phyloP scores from a whole-genome alignment of 2,888 invertebrate genomes.

The Megaustenia siamemsis region DNA sequence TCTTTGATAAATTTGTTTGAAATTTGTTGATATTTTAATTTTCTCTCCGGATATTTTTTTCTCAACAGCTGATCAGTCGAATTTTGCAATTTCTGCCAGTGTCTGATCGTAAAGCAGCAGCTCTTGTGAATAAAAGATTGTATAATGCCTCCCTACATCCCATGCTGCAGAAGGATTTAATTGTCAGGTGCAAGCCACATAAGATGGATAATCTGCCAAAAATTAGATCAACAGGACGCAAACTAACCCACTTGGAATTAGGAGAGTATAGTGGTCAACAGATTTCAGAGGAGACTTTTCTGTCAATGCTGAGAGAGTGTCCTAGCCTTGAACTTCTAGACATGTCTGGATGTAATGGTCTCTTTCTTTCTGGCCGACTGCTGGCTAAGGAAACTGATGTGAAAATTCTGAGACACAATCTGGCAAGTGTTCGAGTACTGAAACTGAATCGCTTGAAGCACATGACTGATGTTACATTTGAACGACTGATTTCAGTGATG shows the following conservation, averaged over 20 bases:
- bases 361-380: conserved; percentile 88
- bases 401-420: conserved; percentile 58
- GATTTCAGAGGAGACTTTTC: conserved; percentile 74
- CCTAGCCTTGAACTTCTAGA: conserved; percentile 83
- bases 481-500: conserved; percentile 84
- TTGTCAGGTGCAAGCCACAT: conserved; percentile 79
- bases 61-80: conserved; percentile 75
- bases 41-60: no score
- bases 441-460: conserved; percentile 86
- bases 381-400: conserved; percentile 84
- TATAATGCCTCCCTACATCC: conserved; percentile 85
- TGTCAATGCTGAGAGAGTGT: conserved; percentile 71
- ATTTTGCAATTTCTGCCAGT: conserved; percentile 79
- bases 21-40: no score
- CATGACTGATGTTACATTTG: conserved; percentile 87
- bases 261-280: conserved; percentile 62
- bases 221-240: conserved; percentile 54
- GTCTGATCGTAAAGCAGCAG: conserved; percentile 85
- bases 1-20: neutral
- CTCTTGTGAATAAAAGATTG: conserved; percentile 86
- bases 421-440: conserved; percentile 82
- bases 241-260: conserved; percentile 68
- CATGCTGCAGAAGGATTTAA: conserved; percentile 83
- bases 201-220: neutral
- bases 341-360: conserved; percentile 85